Evolutionary conservation across 2,797 vertebrate genomes (phyloP), one percentile per base, ranked within the genome.

Genomic region (Karalla daura): DNA sequence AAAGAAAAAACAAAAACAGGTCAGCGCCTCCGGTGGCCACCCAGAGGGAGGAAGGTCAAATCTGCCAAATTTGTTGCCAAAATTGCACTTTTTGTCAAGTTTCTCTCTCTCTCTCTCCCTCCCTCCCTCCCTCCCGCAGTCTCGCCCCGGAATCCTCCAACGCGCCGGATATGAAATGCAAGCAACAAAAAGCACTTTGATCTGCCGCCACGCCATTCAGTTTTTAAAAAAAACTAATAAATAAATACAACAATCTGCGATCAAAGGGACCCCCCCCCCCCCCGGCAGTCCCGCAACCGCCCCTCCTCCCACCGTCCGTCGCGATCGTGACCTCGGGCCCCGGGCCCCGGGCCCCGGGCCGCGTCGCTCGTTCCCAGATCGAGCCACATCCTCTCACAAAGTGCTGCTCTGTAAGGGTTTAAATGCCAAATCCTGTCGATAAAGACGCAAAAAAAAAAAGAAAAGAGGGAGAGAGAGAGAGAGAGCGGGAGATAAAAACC

Each of bases 21-120:
- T 71, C 54, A 46, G 59, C 32, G 28, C 71, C 30, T 70, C 61
- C 15, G 7, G 53, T 23, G 13, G 63, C 60, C 51, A 63, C 56
- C 55, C 51, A 32, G 32, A 66, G 60, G 74, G 75, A 70, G 70
- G 79, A 66, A 46, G 83, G 91, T 92, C 88, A 83, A 86, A 54
- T 94, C 93, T 96, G 95, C 95, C 95, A 95, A 95, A 94, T 91
- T 92, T 61, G 75, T 95, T 94, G 93, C 95, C 94, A 95, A 94
- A 87, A 94, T 81, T 47, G 5, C 80, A 81, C 70, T 54, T 77
- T 74, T 78, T 72, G n/a, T 85, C 61, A 54, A 59, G 62, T 71
- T 54, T n/a, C n/a, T n/a, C n/a, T n/a, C n/a, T n/a, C n/a, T n/a
- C n/a, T n/a, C n/a, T n/a, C n/a, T n/a, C n/a, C n/a, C n/a, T n/a